Base-by-base conservation (phyloP, 2,888 invertebrate genomes). In the Athetis lepigone region DNA sequence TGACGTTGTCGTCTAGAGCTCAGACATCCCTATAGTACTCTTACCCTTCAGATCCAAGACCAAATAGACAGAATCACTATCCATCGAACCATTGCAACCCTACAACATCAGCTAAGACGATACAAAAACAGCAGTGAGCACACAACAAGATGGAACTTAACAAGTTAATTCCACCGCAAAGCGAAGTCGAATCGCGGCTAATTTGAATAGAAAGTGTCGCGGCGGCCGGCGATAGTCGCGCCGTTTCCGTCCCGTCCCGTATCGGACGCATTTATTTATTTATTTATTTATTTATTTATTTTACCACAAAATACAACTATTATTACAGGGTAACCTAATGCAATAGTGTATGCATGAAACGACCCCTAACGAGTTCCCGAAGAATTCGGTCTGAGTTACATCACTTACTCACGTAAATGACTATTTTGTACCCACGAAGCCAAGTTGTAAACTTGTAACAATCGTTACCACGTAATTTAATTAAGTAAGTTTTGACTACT, bases 151-250 rank as follows among this genome's bases (percentile, higher is more conserved):
- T 19, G 33, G 29, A 46, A 62, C 16, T 21, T 29, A 70, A 61
- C 52, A 66, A 61, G 70, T 77, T 43, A 63, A 79, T 76, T 80
- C 71, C 46, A 75, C 80, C 72, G 72, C 64, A 51, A 50, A 77
- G 77, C 58, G 75, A 62, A 79, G 76, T 80, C 50, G 78, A 80
- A 77, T 77, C 70, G 85, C 76, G 77, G 84, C 85, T 90, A 89
- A 91, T 91, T 91, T 91, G 90, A 91, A 91, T 91, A 90, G 90
- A 90, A 91, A 91, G 86, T 88, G 91, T 91, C 91, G 88, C 82
- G 82, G 73, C 83, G 84, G 79, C 80, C 80, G 80, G 79, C 88
- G 88, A 88, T 90, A 89, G 88, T 85, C 75, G 82, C 81, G 78
- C 74, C 85, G 85, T 85, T 91, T 91, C 90, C 91, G 89, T 85